These are phyloP conservation scores for Eulimnadia texana DNA, from an alignment of 1,140 invertebrate species.

Conservation along the genomic window DNA sequence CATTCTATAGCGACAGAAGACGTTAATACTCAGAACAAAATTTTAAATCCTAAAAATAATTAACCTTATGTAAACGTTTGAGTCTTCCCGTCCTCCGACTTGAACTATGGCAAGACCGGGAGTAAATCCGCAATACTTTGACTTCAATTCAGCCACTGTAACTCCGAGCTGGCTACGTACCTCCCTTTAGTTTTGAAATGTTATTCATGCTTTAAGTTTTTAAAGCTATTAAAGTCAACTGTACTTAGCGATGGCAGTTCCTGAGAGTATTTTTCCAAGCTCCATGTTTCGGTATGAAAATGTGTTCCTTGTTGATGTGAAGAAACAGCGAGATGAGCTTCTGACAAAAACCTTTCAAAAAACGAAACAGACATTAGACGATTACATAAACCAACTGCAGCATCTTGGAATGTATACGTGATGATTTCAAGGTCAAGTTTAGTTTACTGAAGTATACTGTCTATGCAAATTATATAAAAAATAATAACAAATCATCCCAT, in stretches of 20 bases:
- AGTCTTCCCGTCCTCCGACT: constrained; percentile 89
- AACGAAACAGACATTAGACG: too few species aligned
- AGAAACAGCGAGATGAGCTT: too few species aligned
- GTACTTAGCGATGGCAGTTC: constrained; percentile 46
- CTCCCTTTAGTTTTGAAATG: constrained; percentile 41
- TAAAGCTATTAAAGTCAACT: constrained; percentile 15
- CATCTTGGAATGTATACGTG: neutral
- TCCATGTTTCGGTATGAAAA: neutral
- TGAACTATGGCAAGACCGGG: constrained; percentile 71
- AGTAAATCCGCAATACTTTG: constrained; percentile 42
- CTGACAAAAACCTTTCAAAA: too few species aligned
- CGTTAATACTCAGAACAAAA: neutral
- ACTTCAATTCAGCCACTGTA: constrained; percentile 46
- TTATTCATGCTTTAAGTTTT: too few species aligned
- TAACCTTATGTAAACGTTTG: constrained; percentile 87
- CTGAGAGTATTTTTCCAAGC: constrained; percentile 38
- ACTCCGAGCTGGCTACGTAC: constrained; percentile 50
- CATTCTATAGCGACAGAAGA: constrained; percentile 38
- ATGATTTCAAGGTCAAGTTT: neutral
- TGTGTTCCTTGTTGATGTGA: too few species aligned
- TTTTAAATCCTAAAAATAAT: neutral
- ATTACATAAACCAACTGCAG: too few species aligned
- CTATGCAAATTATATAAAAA: too few species aligned
- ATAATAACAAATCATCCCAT: too few species aligned
- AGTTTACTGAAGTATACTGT: too few species aligned